phyloP scores from a whole-genome alignment of 2,797 vertebrate species.

The Austrolebias charrua region DNA sequence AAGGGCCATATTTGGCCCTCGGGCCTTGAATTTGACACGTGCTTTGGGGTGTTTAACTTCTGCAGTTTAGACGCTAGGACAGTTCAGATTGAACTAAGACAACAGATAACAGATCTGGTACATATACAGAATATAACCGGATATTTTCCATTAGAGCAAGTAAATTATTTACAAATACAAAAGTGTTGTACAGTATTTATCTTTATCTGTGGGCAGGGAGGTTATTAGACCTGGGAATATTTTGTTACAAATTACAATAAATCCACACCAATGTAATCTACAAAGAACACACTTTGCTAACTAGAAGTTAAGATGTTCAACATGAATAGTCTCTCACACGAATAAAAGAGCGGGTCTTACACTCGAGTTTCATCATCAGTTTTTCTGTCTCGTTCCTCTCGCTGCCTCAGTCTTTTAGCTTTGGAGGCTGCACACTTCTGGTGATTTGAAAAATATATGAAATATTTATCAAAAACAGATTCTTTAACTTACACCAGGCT shows the following conservation, averaged over 20 bases:
- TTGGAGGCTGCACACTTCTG: constrained; percentile 14
- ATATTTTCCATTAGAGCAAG: neutral
- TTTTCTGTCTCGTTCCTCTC: constrained; percentile 10
- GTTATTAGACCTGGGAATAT: constrained; percentile 11
- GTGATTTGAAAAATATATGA: constrained; percentile 38
- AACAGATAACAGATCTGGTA: too few relatives aligned
- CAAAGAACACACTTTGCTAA: constrained; percentile 41
- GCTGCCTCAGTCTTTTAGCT: constrained; percentile 15
- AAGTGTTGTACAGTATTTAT: too few relatives aligned
- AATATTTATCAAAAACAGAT: constrained; percentile 45
- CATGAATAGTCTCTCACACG: constrained; percentile 48
- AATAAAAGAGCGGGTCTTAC: constrained; percentile 70
- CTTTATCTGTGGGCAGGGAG: too few relatives aligned
- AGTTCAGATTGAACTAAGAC: neutral
- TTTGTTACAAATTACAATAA: constrained; percentile 22
- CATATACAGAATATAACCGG: neutral
- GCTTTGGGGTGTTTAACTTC: too few relatives aligned
- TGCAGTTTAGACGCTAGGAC: constrained; percentile 1
- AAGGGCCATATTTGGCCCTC: too few relatives aligned
- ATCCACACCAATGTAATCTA: constrained; percentile 26
- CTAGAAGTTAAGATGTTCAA: constrained; percentile 45
- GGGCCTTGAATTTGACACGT: too few relatives aligned
- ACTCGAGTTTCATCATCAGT: constrained; percentile 76
- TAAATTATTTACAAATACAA: neutral
- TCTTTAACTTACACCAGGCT: constrained; percentile 12